These are phyloP conservation scores for Triplophysa bombifrons DNA, from an alignment of 2,797 vertebrate genomes.

Conservation along the genomic window DNA sequence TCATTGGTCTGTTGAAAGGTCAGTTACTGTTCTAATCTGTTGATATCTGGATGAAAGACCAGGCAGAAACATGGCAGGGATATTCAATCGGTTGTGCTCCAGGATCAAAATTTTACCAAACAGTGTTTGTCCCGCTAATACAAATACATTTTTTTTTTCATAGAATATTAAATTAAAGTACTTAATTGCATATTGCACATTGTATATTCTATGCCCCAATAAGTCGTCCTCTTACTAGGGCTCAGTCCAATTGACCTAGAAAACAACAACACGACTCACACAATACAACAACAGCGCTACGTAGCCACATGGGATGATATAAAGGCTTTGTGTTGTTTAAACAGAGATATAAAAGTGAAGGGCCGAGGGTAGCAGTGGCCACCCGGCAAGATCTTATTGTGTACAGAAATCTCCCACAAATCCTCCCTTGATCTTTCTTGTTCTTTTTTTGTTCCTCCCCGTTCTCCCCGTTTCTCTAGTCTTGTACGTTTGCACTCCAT, in stretches of 20 bases:
- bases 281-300: not conserved
- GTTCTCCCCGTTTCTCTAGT: conserved; percentile 27
- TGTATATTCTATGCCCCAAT: not conserved
- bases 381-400: conserved; percentile 15
- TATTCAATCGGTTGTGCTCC: not conserved
- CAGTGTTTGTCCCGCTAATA: too few relatives aligned
- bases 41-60: not conserved
- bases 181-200: not conserved
- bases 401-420: conserved; percentile 26
- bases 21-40: not conserved
- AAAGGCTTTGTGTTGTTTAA: conserved; percentile 4
- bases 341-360: not conserved
- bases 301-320: not conserved
- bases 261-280: not conserved
- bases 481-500: conserved; percentile 49
- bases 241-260: not conserved
- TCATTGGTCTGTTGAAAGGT: conserved; percentile 4
- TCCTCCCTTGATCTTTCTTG: conserved; percentile 7
- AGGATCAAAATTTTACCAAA: too few relatives aligned
- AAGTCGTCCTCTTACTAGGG: not conserved
- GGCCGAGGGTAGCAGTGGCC: not conserved
- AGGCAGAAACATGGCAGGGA: not conserved
- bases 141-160: too few relatives aligned
- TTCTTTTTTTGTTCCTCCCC: conserved; percentile 41
- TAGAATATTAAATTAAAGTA: not conserved